These are phyloP conservation scores for Cephus runcator DNA, from an alignment of 2,888 invertebrate genomes.

Conservation along the genomic window DNA sequence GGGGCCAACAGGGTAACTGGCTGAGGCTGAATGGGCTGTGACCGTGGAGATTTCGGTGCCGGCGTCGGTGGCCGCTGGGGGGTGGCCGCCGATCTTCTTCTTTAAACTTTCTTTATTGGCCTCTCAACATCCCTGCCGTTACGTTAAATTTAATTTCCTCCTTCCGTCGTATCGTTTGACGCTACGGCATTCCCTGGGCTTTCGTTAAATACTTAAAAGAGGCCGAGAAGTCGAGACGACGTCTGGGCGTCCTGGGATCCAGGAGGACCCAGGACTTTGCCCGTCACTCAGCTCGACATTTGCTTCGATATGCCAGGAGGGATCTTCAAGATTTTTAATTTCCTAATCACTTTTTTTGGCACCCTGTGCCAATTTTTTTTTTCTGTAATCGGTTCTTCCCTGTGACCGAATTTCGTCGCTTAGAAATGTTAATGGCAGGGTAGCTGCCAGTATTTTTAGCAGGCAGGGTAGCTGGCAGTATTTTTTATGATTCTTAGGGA, in stretches of 20 bases:
- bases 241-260: not conserved
- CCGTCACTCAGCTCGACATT: not conserved
- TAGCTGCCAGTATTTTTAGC: too few species aligned
- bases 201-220: not conserved
- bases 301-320: not conserved
- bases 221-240: not conserved
- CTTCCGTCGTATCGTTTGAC: not conserved
- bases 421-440: too few species aligned
- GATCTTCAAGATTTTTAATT: not conserved
- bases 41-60: not conserved
- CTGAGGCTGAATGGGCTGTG: not conserved
- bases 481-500: too few species aligned
- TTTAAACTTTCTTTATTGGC: constrained; percentile 7
- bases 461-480: too few species aligned
- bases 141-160: constrained; percentile 2
- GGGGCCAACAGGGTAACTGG: not conserved
- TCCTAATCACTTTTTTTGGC: not conserved
- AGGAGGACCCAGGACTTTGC: not conserved
- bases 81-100: not conserved
- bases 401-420: not conserved
- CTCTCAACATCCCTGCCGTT: not conserved
- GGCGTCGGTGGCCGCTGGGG: not conserved
- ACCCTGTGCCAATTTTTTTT: not conserved
- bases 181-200: not conserved
- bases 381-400: not conserved